These are phyloP conservation scores for Glomeris marginata DNA, from an alignment of 2,888 invertebrate species.

Conservation along the genomic window DNA sequence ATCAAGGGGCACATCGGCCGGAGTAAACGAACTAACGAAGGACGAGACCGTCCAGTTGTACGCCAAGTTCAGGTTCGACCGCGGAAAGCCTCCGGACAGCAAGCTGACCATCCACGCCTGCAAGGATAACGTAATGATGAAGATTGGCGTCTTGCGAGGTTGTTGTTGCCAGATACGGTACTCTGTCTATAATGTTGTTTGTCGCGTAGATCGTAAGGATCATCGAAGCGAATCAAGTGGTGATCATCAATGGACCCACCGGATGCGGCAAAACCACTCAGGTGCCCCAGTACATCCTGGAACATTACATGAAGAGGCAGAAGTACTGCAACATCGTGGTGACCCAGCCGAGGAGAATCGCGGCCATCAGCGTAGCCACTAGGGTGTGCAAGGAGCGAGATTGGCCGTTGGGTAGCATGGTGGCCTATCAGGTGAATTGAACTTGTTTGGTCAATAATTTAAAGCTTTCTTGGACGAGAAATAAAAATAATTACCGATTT, in stretches of 20 bases:
- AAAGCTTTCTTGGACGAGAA: neutral
- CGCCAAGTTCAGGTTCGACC: too few relatives aligned
- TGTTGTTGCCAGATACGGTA: too few relatives aligned
- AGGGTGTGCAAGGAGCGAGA: conserved; percentile 68
- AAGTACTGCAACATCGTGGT: conserved; percentile 70
- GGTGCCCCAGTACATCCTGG: conserved; percentile 85
- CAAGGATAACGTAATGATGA: too few relatives aligned
- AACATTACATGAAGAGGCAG: conserved; percentile 47
- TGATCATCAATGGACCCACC: conserved; percentile 79
- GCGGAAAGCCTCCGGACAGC: too few relatives aligned
- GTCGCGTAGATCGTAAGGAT: conserved; percentile 51
- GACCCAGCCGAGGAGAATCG: conserved; percentile 86
- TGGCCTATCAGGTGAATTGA: conserved; percentile 56
- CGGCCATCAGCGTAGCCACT: conserved; percentile 75
- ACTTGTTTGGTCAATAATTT: conserved; percentile 31
- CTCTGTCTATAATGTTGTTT: too few relatives aligned
- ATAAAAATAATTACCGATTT: neutral
- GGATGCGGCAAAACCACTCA: conserved; percentile 86
- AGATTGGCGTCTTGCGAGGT: too few relatives aligned
- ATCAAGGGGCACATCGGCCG: too few relatives aligned
- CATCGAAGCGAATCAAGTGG: conserved; percentile 52
- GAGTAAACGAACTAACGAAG: too few relatives aligned
- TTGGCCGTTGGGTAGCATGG: conserved; percentile 65
- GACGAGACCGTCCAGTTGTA: too few relatives aligned
- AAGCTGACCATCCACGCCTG: too few relatives aligned